Evolutionary conservation across 2,888 invertebrate species (phyloP), one percentile per base, ranked within the genome.

Genomic region (Meteorus colon): DNA sequence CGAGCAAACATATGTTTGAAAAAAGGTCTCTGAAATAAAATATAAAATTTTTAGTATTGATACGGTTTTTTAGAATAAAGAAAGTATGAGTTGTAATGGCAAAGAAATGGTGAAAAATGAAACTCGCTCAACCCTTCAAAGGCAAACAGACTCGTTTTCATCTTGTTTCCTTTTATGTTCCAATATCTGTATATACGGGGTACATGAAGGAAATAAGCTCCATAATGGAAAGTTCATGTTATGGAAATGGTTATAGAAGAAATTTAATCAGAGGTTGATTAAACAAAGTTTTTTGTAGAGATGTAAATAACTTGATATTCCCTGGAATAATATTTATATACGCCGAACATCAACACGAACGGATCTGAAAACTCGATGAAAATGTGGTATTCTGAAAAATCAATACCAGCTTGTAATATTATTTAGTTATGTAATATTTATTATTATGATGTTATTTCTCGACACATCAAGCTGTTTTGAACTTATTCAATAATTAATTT

Each of bases 371-470:
- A 60, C 51, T 51, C 67, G 37, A 67, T 63, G 66, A 62, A 60
- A 37, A 74, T 34, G 41, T 62, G 74, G 62, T 63, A 45, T 75
- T 71, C 4, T 19, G 24, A 59, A 74, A 60, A 51, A 62, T 31
- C 55, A 65, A 72, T 72, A 41, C 62, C 60, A 68, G 41, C 59
- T 63, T 66, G 48, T 78, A 81, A 83, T 84, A 82, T 81, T 81
- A 83, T 85, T 85, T 88, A 86, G 86, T 84, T 85, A 82, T 81
- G 83, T 86, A 86, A 82, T 88, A 89, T 88, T 89, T 88, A 88
- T 89, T 87, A 82, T 84, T 84, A 86, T 80, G 81, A 83, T 82
- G 82, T 85, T 84, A 83, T 83, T 78, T 78, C 77, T 81, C 79
- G 81, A 77, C 80, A 76, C 80, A 76, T 81, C 79, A 74, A 81